phyloP scores from a whole-genome alignment of 2,113 vertebrate species.

The Rafetus swinhoei region DNA sequence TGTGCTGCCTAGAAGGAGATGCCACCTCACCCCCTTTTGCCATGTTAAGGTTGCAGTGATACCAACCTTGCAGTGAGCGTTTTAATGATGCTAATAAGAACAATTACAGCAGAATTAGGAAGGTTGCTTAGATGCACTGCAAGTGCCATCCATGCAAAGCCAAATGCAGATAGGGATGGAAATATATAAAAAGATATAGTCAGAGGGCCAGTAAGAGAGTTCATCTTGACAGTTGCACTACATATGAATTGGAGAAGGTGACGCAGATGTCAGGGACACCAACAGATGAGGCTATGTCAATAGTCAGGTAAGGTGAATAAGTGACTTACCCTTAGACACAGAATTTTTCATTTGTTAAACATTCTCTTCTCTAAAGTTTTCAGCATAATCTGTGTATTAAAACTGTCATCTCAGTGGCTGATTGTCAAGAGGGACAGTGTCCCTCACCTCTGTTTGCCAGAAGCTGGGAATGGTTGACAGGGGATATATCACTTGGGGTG shows the following conservation, averaged over 20 bases:
- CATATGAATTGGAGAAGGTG: neutral
- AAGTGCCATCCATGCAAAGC: neutral
- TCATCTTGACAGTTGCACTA: neutral
- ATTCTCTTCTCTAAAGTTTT: neutral
- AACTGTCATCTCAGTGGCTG: neutral
- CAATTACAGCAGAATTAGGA: neutral
- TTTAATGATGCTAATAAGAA: neutral
- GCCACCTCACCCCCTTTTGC: neutral
- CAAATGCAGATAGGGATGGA: neutral
- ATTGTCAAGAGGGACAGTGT: too few relatives aligned
- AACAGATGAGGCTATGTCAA: neutral
- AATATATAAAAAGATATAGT: neutral
- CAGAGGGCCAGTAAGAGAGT: neutral
- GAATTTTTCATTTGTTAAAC: neutral
- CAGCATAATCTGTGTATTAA: neutral
- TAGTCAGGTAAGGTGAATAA: neutral
- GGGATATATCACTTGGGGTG: too few relatives aligned
- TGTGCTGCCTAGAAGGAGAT: neutral
- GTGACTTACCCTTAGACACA: neutral
- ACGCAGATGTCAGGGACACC: neutral
- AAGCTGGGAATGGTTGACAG: too few relatives aligned
- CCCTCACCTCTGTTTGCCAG: too few relatives aligned
- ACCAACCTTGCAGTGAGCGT: neutral
- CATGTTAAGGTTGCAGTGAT: neutral
- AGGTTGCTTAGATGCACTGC: neutral